Base-by-base conservation (phyloP, 2,113 vertebrate genomes). In the Phalacrocorax aristotelis region DNA sequence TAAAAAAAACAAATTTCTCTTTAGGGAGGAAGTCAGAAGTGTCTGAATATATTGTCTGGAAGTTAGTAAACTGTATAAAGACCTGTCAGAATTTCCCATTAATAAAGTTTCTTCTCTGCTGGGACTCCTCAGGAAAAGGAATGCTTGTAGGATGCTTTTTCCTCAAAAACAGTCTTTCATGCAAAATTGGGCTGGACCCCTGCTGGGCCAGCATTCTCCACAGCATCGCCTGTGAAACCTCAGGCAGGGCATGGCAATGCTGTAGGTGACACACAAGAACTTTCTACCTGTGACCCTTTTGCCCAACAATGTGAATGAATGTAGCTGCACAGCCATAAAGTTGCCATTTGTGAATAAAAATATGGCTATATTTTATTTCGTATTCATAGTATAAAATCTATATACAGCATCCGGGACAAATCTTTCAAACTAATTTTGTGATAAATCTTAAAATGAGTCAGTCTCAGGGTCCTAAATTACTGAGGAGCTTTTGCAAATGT, bases 1-100 rank as follows among this genome's bases (percentile, higher is more conserved):
- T 83, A 27, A 95, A 95, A 91, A 49, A 64, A 83, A 44, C 32
- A 93, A 49, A 78, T 96, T 95, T 95, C 11, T 65, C n/a, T 84
- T 61, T 65, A 52, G 30, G 48, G 44, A 82, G 22, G 14, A n/a
- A 95, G 40, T 60, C 21, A 87, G 38, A 69, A 85, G 34, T 79
- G 26, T 64, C 68, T 93, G 71, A 79, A 44, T 79, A 36, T 34
- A 32, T 82, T 92, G 57, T 34, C 25, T 92, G 25, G 10, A 90
- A 65, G 18, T 51, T 61, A 72, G 34, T 34, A 29, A 84, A 62
- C 38, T 42, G 17, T 62, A 12, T 46, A 60, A 86, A 88, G 13
- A 60, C n/a, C 30, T 90, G 75, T 15, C 64, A 68, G 68, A 55
- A 76, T 11, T 68, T 83, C 62, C 32, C 42, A 38, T 27, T 36